Conservation (phyloP, 2,888 invertebrate genomes). For the Ochropacha duplaris region DNA sequence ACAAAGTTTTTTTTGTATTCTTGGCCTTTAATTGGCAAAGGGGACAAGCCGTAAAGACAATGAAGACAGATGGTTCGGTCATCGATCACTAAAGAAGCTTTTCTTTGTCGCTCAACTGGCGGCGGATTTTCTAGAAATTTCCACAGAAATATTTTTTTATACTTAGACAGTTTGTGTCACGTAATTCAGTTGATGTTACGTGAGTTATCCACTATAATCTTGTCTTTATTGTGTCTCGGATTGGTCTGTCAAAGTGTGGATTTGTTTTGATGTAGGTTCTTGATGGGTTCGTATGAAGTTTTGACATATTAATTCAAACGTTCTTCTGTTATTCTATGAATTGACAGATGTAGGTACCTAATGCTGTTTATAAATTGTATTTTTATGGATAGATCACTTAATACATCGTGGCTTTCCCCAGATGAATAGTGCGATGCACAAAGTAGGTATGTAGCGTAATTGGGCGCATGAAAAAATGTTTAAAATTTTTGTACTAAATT, state of each 20-base stretch:
- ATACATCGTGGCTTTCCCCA: too few relatives aligned
- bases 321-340: neutral
- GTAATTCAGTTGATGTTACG: constrained; percentile 1
- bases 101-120: neutral
- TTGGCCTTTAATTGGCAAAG: constrained; percentile 7
- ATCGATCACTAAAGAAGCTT: constrained; percentile 7
- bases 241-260: neutral
- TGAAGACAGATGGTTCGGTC: constrained; percentile 10
- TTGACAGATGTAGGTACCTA: neutral
- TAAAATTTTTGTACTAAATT: too few relatives aligned
- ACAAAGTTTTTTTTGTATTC: constrained; percentile 12
- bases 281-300: neutral
- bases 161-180: neutral
- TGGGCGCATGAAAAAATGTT: too few relatives aligned
- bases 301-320: neutral
- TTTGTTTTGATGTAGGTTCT: neutral
- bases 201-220: neutral
- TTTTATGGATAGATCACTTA: too few relatives aligned
- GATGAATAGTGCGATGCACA: too few relatives aligned
- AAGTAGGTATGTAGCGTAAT: too few relatives aligned
- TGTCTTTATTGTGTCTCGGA: neutral
- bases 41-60: constrained; percentile 5
- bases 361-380: neutral
- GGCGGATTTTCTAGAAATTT: neutral
- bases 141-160: neutral